Percentiles rank a stretch among this genome's conserved stretches.
phyloP scores from a whole-genome alignment of 2,888 invertebrate genomes.

The Agrotis clavis region DNA sequence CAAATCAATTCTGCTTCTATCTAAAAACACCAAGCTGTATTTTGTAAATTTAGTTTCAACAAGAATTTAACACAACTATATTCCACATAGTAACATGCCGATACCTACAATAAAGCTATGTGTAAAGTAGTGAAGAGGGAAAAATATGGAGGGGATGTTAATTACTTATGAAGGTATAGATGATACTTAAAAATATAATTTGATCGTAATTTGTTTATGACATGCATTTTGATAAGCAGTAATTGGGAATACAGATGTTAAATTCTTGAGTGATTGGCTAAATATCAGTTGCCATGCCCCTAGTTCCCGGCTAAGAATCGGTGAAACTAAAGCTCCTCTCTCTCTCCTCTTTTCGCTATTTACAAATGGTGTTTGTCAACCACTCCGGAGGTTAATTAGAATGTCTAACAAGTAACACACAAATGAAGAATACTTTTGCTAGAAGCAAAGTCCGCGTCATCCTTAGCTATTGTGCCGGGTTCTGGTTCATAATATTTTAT shows the following conservation, averaged over 20 bases:
- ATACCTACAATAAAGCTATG: neutral
- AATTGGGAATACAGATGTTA: conserved; percentile 3
- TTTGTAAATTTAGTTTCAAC: neutral
- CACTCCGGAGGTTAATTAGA: conserved; percentile 4
- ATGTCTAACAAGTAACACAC: neutral
- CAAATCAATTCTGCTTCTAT: neutral
- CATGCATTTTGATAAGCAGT: conserved; percentile 14
- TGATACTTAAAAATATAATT: conserved; percentile 31
- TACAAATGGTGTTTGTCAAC: too few species aligned
- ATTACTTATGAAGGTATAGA: conserved; percentile 2
- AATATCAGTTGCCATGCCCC: too few species aligned
- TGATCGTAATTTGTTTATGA: conserved; percentile 28
- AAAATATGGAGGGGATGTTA: conserved; percentile 30
- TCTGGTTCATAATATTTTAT: neutral
- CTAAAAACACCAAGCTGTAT: neutral
- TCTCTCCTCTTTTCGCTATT: too few species aligned
- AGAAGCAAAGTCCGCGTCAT: neutral
- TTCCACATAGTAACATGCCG: neutral
- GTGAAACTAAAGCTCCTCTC: too few species aligned
- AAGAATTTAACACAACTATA: neutral
- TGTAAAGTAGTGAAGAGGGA: neutral
- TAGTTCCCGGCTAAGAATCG: too few species aligned
- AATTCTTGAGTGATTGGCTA: too few species aligned
- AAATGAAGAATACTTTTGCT: neutral
- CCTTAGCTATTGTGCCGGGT: neutral